phyloP scores from a whole-genome alignment of 2,888 invertebrate species.

The Lithophane semibrunnea region DNA sequence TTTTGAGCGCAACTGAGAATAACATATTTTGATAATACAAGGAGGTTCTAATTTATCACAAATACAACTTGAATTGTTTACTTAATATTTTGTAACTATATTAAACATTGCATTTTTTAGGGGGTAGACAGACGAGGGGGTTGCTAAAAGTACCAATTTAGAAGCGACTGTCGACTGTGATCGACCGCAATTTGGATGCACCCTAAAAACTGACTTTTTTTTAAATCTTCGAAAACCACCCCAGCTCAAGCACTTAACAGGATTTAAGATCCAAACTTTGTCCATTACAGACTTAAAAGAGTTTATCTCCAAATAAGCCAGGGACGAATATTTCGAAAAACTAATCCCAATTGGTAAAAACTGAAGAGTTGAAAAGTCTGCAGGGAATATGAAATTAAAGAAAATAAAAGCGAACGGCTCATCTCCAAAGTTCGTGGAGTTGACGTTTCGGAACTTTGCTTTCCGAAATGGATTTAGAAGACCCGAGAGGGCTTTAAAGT shows the following conservation, averaged over 20 bases:
- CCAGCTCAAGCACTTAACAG: slow-evolving; percentile 29
- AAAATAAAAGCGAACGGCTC: slow-evolving; percentile 66
- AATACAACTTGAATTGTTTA: not conserved
- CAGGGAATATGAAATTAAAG: slow-evolving; percentile 67
- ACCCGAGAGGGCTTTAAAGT: slow-evolving; percentile 59
- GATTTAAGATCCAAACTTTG: slow-evolving; percentile 43
- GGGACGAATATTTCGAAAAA: slow-evolving; percentile 34
- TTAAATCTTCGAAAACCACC: slow-evolving; percentile 22
- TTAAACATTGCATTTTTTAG: not conserved
- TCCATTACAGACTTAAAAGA: slow-evolving; percentile 47
- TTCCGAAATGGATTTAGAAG: slow-evolving; percentile 65
- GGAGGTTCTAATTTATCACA: not conserved
- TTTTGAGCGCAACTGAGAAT: slow-evolving; percentile 47
- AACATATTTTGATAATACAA: slow-evolving; percentile 9
- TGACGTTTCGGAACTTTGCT: slow-evolving; percentile 66
- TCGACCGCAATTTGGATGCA: not conserved
- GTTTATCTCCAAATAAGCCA: slow-evolving; percentile 53
- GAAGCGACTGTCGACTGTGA: not conserved
- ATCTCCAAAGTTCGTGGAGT: slow-evolving; percentile 60
- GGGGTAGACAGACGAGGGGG: not conserved
- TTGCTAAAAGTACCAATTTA: not conserved
- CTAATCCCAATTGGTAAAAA: slow-evolving; percentile 48
- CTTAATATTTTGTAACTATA: not conserved
- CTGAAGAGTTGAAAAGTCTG: slow-evolving; percentile 54
- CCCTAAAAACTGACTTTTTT: not conserved